Base-by-base conservation (phyloP, 2,113 vertebrate species). In the Eolophus roseicapilla region DNA sequence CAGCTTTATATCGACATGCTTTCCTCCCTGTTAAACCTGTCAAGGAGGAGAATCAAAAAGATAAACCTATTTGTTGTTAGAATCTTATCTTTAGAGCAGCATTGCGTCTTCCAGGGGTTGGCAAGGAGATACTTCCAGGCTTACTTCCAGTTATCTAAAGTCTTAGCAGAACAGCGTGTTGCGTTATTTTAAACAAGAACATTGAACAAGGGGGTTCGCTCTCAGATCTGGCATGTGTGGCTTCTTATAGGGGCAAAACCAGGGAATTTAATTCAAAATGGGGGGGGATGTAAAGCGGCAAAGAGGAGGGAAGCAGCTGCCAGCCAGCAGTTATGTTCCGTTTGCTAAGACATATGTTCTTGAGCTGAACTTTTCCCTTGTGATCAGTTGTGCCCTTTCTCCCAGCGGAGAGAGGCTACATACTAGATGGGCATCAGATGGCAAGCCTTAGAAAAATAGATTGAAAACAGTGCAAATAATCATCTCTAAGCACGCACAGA, bases 381-480 rank as follows among this genome's bases (percentile, higher is more conserved):
- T 59, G 94, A 82, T 71, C 41, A 2, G 62, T 68, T 88, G 75
- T 85, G 87, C 59, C 93, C 24, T 0, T 92, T 90, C 67, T 95
- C 92, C 90, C 93, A 77, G 75, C 0, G 6, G 92, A 93, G 74
- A 53, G 43, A 86, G 71, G 94, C 63, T 79, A 49, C 37, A 7
- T 12, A 13, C 15, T 76, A 35, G 87, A 52, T 46, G 75, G 91
- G 95, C 95, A 94, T 97, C 94, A 97, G 94, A 96, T 95, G 95
- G 95, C 78, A 92, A 96, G 68, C 53, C 49, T 79, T 70, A 10
- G 78, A 53, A 79, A 80, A 92, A 94, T 28, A 46, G 53, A 80
- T 77, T 71, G 65, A 52, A 88, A 95, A 67, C 23, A 15, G 44
- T 41, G 46, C 85, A 91, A 65, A 88, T 95, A 96, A 94, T 95